Evolutionary conservation across 2,888 invertebrate species (phyloP), one percentile per base, ranked within the genome.

Genomic region (Luperina nickerlii): DNA sequence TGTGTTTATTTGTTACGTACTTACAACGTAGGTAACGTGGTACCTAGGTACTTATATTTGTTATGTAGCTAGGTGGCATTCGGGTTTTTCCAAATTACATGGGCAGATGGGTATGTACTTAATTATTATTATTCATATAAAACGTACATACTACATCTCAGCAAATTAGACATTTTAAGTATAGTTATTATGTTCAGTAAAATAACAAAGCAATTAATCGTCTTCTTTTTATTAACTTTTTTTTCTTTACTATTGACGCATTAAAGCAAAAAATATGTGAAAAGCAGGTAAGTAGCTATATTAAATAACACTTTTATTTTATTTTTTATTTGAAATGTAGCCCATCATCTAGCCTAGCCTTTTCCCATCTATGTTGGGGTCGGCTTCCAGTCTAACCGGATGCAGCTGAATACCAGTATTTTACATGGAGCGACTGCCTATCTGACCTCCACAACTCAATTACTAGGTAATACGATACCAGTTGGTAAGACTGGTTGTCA

Each of bases 1-100:
- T 62, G 18, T n/a, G 2, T 54, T 2, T 15, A 51, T 79, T 79
- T 79, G 11, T 78, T 71, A 63, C n/a, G 38, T 62, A 71, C 11
- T 38, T 32, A 18, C 11, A 38, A 57, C 20, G 78, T 27, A 78
- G 9, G 45, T 27, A 79, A n/a, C n/a, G n/a, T n/a, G 15, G 32
- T 57, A 24, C 45, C 54, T 48, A 4, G 4, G 48, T 15, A 48
- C 48, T 48, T 15, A 48, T 48, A 48, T 48, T 27, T 9, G 6
- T 54, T 45, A 32, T 18, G 27, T 48, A 24, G 54, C 2, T 48
- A 38, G 15, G 4, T 45, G 11, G 38, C 48, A 24, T 7, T 38
- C n/a, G 66, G 77, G 54, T 57, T 7, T 77, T 66, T 48, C 77
- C n/a, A 51, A 45, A 20, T 4, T 32, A 45, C 24, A 20, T 76